phyloP scores from a whole-genome alignment of 2,888 invertebrate species.

The Villa cingulata region DNA sequence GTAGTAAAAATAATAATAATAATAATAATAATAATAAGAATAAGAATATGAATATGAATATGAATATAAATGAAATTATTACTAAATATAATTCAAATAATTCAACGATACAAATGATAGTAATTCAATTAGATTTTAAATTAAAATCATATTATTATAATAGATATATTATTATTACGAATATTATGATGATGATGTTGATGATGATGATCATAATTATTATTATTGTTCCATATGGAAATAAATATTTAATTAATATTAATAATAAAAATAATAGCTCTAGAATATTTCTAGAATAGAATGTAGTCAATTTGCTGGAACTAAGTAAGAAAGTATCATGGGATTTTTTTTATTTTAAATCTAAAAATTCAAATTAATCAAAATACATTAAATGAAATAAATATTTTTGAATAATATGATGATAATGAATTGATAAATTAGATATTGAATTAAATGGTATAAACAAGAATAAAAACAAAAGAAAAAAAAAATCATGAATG shows the following conservation, averaged over 20 bases:
- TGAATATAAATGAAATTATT: not conserved
- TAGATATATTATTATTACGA: not conserved
- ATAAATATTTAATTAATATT: too few species aligned
- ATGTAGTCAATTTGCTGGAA: conserved; percentile 37
- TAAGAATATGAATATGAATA: conserved; percentile 10
- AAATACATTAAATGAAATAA: too few species aligned
- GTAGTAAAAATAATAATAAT: conserved; percentile 3
- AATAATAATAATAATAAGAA: conserved; percentile 2
- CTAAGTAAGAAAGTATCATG: conserved; percentile 38
- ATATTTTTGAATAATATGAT: too few species aligned
- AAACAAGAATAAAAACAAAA: too few species aligned
- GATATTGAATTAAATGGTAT: too few species aligned
- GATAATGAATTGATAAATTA: too few species aligned
- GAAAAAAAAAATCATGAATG: too few species aligned
- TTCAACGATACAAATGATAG: conserved; percentile 4
- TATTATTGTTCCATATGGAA: conserved; percentile 2
- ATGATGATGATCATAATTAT: not conserved
- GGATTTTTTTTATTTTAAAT: conserved; percentile 33
- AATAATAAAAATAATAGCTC: conserved; percentile 20
- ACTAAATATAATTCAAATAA: too few species aligned
- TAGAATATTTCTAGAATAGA: conserved; percentile 38
- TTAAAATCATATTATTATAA: conserved; percentile 11
- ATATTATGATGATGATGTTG: too few species aligned
- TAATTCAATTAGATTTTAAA: conserved; percentile 7
- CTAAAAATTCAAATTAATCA: too few species aligned